Evolutionary conservation across 2,888 invertebrate genomes (phyloP), one percentile per base, ranked within the genome.

Genomic region (Pseudeuparius sepicola): DNA sequence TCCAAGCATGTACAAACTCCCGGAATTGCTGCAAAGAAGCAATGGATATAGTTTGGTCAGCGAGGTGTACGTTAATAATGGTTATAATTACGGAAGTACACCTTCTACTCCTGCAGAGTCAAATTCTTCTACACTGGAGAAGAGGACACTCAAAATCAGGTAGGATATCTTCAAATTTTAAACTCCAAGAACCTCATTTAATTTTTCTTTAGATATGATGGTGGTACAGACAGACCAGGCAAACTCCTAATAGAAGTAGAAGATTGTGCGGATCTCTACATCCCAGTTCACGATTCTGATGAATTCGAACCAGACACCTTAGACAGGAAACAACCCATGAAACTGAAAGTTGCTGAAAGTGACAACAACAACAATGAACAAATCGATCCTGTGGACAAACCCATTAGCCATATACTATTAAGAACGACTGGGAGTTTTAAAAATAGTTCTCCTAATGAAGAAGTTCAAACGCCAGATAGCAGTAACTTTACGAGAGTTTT

Each of bases 261-360:
- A 54, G 86, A 86, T 56, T 75, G 83, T 12, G 78, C 84, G 1
- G 78, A 80, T 48, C 80, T 84, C 52, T 80, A 80, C 45, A 73
- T 78, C 4, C 73, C 71, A 51, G 77, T 81, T 30, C 73, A 82
- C 36, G 87, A 87, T 51, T 84, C 84, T 2, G 84, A 84, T 49
- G 78, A 76, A 34, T 88, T 85, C 50, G 88, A 88, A 57, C 86
- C 87, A 0, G 87, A 88, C 46, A 88, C 88, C 0, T 65, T 88
- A 36, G 88, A 88, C 52, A 68, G 87, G 14, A 20, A 20, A 20
- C n/a, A 6, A 20, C 20, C 20, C 20, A 20, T 20, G 20, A 20
- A 20, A 20, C n/a, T n/a, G n/a, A n/a, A n/a, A n/a, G n/a, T n/a
- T n/a, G n/a, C n/a, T n/a, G n/a, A n/a, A n/a, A n/a, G n/a, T n/a